Conservation (phyloP, 1,140 invertebrate species). For the Tachypleus tridentatus region DNA sequence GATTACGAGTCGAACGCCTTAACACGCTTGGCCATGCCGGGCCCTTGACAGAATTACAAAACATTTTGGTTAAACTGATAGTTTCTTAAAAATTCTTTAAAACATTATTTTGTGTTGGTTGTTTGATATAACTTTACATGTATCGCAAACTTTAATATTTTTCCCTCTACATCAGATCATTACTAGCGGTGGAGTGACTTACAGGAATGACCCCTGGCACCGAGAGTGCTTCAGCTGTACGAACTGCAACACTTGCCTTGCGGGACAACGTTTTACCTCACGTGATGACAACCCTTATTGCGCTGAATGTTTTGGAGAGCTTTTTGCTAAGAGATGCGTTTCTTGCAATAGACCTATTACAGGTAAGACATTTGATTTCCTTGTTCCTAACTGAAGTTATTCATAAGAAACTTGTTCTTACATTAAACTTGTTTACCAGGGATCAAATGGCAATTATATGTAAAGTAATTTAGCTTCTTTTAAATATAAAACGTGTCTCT, state of each 20-base stretch:
- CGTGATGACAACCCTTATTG: conserved; percentile 91
- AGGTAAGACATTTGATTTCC: conserved; percentile 44
- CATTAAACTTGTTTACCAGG: background rate
- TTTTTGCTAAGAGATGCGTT: conserved; percentile 96
- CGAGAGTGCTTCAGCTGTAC: conserved; percentile 84
- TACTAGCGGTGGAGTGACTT: conserved; percentile 94
- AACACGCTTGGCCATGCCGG: no score
- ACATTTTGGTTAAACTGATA: conserved; percentile 67
- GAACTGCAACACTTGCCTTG: conserved; percentile 84
- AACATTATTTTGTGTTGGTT: conserved; percentile 35
- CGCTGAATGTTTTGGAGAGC: conserved; percentile 94
- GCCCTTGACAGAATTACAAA: background rate
- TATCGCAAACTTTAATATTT: no score
- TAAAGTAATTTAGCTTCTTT: no score
- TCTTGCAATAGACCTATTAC: conserved; percentile 97
- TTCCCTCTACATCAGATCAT: conserved; percentile 59
- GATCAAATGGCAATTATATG: no score
- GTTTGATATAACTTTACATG: no score
- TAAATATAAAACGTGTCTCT: no score
- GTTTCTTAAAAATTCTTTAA: conserved; percentile 96
- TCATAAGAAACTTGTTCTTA: background rate
- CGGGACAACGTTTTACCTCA: conserved; percentile 95
- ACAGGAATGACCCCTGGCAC: conserved; percentile 99
- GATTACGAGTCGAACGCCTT: no score
- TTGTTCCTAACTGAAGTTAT: no score